Base-by-base conservation (phyloP, 2,113 vertebrate genomes). In the Nansenia antarctica region DNA sequence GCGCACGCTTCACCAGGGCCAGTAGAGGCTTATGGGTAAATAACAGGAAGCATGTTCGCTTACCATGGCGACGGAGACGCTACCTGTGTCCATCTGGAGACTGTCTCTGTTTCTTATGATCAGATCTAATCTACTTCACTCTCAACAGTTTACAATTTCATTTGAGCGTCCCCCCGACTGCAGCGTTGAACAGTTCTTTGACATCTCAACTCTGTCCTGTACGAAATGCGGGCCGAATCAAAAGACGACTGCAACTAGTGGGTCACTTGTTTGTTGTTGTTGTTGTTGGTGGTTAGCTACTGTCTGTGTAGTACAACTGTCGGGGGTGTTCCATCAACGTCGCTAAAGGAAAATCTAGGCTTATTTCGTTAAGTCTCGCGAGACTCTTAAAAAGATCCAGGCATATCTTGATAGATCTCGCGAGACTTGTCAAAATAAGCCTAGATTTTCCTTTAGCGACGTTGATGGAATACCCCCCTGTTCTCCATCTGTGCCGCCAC, bases 201-300 rank as follows among this genome's bases (percentile, higher is more conserved):
- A 98, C 6, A 90, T 94, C 67, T 94, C 95, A 1, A 92, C 90
- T 62, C 82, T 98, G 58, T 91, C 92, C 54, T 99, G 97, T 76
- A 82, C 64, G 9, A 88, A 73, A 18, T 99, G 97, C 52, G 95
- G 94, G 24, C 58, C 86, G 32, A 88, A 94, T 70, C 94, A 96
- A 85, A 85, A 63, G 37, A 75, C 73, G 35, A 89, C 86, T 77
- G 66, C 74, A 76, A 85, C 88, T 86, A 91, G 93, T 93, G 67
- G 3, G 83, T 77, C n/a, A 27, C 22, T 65, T 45, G 58, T 58
- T 45, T 20, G 32, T 18, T 53, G 5, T 22, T 49, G 45, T 8
- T n/a, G n/a, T n/a, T n/a, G n/a, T n/a, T n/a, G n/a, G n/a, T 49
- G n/a, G 45, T 22, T 18, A 15, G n/a, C n/a, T n/a, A n/a, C n/a